A percentile compares a stretch with the other conserved stretches of the same genome.
phyloP scores from a whole-genome alignment of 1,140 invertebrate species.

The Drosophila pruinosa region DNA sequence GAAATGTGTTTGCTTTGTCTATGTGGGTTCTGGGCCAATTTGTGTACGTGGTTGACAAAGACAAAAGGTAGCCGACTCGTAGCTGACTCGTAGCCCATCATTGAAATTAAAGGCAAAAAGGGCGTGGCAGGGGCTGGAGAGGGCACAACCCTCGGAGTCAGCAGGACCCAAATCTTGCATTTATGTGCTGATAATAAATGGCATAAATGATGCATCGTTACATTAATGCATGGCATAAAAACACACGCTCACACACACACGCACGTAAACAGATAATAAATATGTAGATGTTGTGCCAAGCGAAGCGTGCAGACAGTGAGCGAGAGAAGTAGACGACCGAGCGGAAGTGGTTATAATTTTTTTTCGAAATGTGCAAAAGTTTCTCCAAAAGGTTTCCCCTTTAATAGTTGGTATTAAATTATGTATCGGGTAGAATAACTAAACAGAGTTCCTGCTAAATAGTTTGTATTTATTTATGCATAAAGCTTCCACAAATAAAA shows the following conservation, averaged over 20 bases:
- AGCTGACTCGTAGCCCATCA: not conserved
- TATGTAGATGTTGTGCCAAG: constrained; percentile 46
- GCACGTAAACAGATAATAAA: constrained; percentile 56
- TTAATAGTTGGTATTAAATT: constrained; percentile 9
- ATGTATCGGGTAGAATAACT: constrained; percentile 5
- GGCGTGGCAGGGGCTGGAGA: not conserved
- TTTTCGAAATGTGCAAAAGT: not conserved
- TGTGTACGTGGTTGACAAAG: constrained; percentile 17
- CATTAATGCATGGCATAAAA: constrained; percentile 75
- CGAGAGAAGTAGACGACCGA: constrained; percentile 7
- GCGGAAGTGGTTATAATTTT: constrained; percentile 24
- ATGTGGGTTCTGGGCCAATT: constrained; percentile 9
- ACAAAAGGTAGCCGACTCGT: constrained; percentile 42
- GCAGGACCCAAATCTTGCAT: constrained; percentile 61
- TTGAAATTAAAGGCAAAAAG: constrained; percentile 40
- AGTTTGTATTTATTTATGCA: constrained; percentile 20
- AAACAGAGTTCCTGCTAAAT: constrained; percentile 11
- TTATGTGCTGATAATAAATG: constrained; percentile 76
- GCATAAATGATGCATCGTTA: constrained; percentile 80
- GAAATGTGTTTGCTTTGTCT: not conserved
- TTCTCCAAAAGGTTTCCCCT: constrained; percentile 15
- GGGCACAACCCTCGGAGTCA: constrained; percentile 27
- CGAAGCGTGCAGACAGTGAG: constrained; percentile 35
- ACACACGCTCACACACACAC: constrained; percentile 7
- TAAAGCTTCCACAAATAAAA: not conserved